phyloP scores from a whole-genome alignment of 2,888 invertebrate species.

The Mesoligia furuncula region DNA sequence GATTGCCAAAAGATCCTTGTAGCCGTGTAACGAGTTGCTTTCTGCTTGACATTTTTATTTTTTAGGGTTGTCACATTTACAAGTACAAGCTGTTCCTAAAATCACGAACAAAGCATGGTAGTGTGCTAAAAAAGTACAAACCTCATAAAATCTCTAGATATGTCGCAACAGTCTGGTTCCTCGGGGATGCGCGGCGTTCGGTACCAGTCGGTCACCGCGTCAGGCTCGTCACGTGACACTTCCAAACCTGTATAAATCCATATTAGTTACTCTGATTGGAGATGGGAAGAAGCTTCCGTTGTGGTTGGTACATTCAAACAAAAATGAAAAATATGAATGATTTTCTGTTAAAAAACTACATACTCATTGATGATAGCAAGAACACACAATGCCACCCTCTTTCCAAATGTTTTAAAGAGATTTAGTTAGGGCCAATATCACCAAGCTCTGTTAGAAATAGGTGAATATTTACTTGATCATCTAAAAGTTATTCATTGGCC shows the following conservation, averaged over 20 bases:
- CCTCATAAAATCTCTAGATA: constrained; percentile 82
- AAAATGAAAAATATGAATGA: not conserved
- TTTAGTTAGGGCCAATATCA: not conserved
- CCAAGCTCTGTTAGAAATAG: not conserved
- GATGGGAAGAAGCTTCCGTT: not conserved
- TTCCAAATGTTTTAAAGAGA: not conserved
- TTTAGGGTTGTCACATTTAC: not conserved
- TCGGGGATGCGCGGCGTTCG: constrained; percentile 87
- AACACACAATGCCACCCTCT: not conserved
- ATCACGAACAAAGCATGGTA: not conserved
- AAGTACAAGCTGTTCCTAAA: not conserved
- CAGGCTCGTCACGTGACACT: constrained; percentile 81
- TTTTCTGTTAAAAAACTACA: not conserved
- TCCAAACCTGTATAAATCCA: constrained; percentile 73
- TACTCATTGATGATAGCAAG: not conserved
- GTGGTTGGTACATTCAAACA: not conserved
- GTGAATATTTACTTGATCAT: not conserved
- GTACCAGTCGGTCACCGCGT: constrained; percentile 82
- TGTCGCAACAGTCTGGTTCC: constrained; percentile 85
- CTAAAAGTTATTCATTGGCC: not conserved
- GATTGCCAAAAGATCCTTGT: no score
- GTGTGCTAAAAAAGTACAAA: constrained; percentile 56
- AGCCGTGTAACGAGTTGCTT: no score
- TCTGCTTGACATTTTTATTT: no score
- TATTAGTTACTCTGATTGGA: not conserved